Base-by-base conservation (phyloP, 2,797 vertebrate genomes). In the Sitta carolinensis region DNA sequence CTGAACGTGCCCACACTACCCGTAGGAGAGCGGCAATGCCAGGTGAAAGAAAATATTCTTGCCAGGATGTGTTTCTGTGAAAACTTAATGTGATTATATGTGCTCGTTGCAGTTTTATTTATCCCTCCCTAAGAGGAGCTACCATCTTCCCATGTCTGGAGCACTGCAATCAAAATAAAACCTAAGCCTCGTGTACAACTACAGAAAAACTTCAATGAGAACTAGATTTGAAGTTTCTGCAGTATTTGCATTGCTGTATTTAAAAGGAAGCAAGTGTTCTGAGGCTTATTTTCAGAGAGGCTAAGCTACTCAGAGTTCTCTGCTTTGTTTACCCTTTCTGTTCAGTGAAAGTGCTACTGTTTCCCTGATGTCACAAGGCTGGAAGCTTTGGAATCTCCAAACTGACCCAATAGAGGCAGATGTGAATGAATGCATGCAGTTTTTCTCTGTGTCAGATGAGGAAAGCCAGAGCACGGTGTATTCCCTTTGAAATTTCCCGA, bases 1-100 rank as follows among this genome's bases (percentile, higher is more conserved):
- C 34, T 88, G 66, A 86, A 34, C 15, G 8, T 6, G 1, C 48
- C 0, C 0, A 62, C 64, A 21, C 34, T 34, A n/a, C 14, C 47
- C 27, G 2, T 12, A 79, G n/a, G 17, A 63, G 25, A 58, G 51
- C 59, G 29, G 13, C 29, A 62, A 27, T 34, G 58, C 10, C 14
- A 5, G 17, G 29, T 16, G 30, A 64, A 67, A 48, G 38, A 30
- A 61, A 32, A 40, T 10, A 58, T 38, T 36, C n/a, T 67, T 77
- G 30, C 30, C 12, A 7, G 5, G 16, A 42, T 19, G 4, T 45
- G 11, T 19, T 66, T 89, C 54, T 70, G 43, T 4, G 3, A 88
- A 19, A 15, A 18, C 15, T 57, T 38, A 5, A 2, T 36, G n/a
- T 70, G 48, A 74, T 54, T 27, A 55, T 26, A 74, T 22, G 15